Percentiles rank a stretch among this genome's conserved stretches.
Evolutionary conservation across 2,113 vertebrate species (phyloP).

Genomic region (Poicephalus meyeri): DNA sequence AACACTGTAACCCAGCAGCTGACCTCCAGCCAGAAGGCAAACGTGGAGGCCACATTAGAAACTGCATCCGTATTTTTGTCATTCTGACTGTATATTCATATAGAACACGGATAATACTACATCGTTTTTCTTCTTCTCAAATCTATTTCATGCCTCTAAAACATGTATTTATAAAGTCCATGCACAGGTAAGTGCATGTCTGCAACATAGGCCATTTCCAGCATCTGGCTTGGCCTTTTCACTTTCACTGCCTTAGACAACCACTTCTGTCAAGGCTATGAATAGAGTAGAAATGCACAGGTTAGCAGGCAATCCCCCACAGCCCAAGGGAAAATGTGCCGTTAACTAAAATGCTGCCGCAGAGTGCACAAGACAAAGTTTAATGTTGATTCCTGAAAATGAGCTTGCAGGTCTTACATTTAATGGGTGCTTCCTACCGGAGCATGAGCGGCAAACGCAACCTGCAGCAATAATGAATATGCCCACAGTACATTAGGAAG

Average conservation of each 20-base stretch:
- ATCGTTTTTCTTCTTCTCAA: not conserved
- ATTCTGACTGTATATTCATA: not conserved
- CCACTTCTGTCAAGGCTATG: not conserved
- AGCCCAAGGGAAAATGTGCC: not conserved
- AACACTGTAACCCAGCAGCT: not conserved
- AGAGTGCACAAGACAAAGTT: not conserved
- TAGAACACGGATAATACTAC: not conserved
- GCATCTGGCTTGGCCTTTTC: not conserved
- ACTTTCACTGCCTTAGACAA: not conserved
- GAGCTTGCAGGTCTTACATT: not conserved
- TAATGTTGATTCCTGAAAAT: not conserved
- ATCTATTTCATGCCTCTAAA: not conserved
- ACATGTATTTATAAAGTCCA: not conserved
- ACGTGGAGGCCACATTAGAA: not conserved
- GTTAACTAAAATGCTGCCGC: not conserved
- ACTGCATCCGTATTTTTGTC: not conserved
- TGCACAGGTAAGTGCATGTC: not conserved
- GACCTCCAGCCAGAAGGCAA: not conserved
- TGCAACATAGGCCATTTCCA: not conserved
- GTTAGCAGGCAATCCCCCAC: not conserved
- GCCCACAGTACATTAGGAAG: not conserved
- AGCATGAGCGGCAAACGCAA: not conserved
- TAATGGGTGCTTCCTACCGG: not conserved
- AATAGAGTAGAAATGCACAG: not conserved
- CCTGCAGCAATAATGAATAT: not conserved